A percentile compares a stretch with the other conserved stretches of the same genome.
These are phyloP conservation scores for Cyprinodon variegatus DNA, from an alignment of 2,113 vertebrate genomes.

Conservation along the genomic window DNA sequence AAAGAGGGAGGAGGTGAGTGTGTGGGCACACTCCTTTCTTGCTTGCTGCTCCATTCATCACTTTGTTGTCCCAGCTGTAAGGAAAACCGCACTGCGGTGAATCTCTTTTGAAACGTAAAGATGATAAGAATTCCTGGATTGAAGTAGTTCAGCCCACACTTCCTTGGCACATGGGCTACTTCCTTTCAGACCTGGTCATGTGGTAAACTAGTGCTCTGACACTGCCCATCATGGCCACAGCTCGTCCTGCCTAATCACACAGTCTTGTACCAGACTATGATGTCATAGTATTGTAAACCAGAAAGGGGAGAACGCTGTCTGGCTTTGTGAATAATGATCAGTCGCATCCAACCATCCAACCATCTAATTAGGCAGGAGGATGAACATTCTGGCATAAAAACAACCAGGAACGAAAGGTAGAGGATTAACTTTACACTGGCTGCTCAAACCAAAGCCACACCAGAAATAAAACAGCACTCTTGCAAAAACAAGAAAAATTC, in stretches of 20 bases:
- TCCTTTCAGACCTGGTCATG: slow-evolving; percentile 41
- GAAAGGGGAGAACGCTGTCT: slow-evolving; percentile 58
- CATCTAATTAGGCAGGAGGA: slow-evolving; percentile 62
- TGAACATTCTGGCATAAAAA: slow-evolving; percentile 62
- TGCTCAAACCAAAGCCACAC: slow-evolving; percentile 9
- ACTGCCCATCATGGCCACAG: slow-evolving; percentile 25
- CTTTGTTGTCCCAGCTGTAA: slow-evolving; percentile 76
- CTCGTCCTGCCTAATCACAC: slow-evolving; percentile 36
- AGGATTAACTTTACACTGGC: slow-evolving; percentile 44
- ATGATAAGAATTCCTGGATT: slow-evolving; percentile 72
- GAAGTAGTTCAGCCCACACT: slow-evolving; percentile 63
- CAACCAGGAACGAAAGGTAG: slow-evolving; percentile 48
- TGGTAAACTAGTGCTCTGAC: slow-evolving; percentile 35
- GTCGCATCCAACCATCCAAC: slow-evolving; percentile 47
- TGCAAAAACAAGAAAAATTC: slow-evolving; percentile 27
- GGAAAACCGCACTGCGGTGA: slow-evolving; percentile 65
- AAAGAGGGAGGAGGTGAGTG: slow-evolving; percentile 60
- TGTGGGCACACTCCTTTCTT: slow-evolving; percentile 69
- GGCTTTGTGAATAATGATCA: slow-evolving; percentile 46
- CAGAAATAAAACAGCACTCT: neutral
- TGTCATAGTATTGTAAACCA: slow-evolving; percentile 63
- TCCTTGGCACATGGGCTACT: slow-evolving; percentile 56
- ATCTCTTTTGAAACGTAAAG: slow-evolving; percentile 71
- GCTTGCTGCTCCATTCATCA: slow-evolving; percentile 60
- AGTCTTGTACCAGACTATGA: slow-evolving; percentile 60